phyloP scores from a whole-genome alignment of 2,888 invertebrate genomes.

The Tinea pellionella region DNA sequence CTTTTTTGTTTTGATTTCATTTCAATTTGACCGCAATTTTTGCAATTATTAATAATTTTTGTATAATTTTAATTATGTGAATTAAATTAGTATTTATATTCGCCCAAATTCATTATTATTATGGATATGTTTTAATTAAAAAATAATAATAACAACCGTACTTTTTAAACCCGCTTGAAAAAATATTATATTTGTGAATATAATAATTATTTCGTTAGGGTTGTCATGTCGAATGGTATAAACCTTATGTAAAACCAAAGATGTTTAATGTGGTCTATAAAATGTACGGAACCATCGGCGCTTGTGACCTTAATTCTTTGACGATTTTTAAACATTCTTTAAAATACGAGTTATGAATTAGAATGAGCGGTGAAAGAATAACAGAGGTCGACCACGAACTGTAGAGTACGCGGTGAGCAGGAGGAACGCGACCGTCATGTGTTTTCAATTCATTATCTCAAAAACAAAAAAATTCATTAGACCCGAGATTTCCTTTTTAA shows the following conservation, averaged over 20 bases:
- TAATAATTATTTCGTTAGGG: background rate
- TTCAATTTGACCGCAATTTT: background rate
- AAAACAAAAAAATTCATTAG: slow-evolving; percentile 69
- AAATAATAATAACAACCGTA: too few relatives aligned
- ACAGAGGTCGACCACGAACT: slow-evolving; percentile 26
- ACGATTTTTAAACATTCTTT: slow-evolving; percentile 27
- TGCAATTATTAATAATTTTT: background rate
- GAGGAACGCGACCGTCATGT: slow-evolving; percentile 47
- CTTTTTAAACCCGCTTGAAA: too few relatives aligned
- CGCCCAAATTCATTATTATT: background rate
- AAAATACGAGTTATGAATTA: slow-evolving; percentile 52
- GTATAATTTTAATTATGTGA: background rate
- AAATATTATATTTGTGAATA: background rate
- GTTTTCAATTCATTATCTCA: slow-evolving; percentile 70
- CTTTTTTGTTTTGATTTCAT: slow-evolving; percentile 31
- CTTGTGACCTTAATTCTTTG: background rate
- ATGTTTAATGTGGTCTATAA: background rate
- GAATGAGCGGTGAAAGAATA: slow-evolving; percentile 65
- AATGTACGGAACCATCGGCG: background rate
- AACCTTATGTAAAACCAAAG: background rate
- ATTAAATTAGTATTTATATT: too few relatives aligned
- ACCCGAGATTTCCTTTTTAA: slow-evolving; percentile 65
- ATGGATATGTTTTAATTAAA: background rate
- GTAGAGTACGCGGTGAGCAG: slow-evolving; percentile 22
- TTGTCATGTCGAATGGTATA: background rate